Conservation (phyloP, 2,113 vertebrate species). For the Poecilia latipinna region DNA sequence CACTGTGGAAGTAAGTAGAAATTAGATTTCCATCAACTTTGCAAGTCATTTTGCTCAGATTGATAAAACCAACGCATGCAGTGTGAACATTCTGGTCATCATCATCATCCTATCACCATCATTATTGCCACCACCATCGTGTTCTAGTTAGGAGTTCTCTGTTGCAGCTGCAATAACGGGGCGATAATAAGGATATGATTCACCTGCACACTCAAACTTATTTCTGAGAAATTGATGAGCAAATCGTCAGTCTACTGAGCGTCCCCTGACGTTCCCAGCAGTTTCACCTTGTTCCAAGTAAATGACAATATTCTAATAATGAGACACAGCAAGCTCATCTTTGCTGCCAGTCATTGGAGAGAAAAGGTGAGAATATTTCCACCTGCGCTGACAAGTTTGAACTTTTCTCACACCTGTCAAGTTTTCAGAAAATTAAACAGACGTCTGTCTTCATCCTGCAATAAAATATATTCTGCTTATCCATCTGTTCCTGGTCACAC, state of each 20-base stretch:
- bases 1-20: not conserved
- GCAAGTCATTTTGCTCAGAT: not conserved
- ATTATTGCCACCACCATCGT: not conserved
- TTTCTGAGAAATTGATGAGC: not conserved
- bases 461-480: constrained; percentile 2
- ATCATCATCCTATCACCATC: not conserved
- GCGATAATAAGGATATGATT: not conserved
- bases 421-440: not conserved
- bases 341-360: not conserved
- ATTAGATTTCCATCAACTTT: not conserved
- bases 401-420: constrained; percentile 29
- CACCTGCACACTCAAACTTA: not conserved
- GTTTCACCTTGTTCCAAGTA: constrained; percentile 13
- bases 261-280: not conserved
- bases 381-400: not conserved
- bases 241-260: not conserved
- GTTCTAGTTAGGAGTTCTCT: not conserved
- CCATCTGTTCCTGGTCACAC: constrained; percentile 5
- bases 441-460: not conserved
- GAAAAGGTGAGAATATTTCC: constrained; percentile 1
- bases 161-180: constrained; percentile 2
- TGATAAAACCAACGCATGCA: not conserved
- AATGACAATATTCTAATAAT: constrained; percentile 16
- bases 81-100: constrained; percentile 4
- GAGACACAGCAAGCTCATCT: not conserved